Percentiles rank a stretch among this genome's conserved stretches.
phyloP scores from a whole-genome alignment of 1,140 invertebrate species.

The Megathymus violae region DNA sequence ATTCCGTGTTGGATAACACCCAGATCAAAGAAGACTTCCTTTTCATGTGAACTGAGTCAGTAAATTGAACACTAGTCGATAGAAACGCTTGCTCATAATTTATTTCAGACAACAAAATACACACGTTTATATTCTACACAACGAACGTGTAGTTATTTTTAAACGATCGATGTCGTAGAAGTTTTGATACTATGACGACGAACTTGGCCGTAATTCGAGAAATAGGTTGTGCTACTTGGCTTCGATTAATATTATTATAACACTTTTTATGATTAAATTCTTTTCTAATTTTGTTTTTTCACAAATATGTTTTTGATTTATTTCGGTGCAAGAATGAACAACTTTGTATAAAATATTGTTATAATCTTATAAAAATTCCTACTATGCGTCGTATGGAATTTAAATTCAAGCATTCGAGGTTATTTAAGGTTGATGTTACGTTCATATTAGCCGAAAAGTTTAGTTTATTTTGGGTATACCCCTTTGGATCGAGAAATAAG shows the following conservation, averaged over 20 bases:
- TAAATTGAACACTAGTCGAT: slow-evolving; percentile 3
- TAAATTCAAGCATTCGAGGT: neutral
- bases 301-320: neutral
- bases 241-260: too few species aligned
- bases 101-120: neutral
- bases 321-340: neutral
- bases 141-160: too few species aligned
- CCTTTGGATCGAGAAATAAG: slow-evolving; percentile 20
- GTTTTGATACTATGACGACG: too few species aligned
- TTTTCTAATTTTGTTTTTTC: neutral
- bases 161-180: too few species aligned
- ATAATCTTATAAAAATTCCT: too few species aligned
- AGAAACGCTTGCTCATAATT: neutral
- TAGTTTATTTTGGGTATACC: slow-evolving; percentile 11
- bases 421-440: neutral
- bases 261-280: too few species aligned
- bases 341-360: neutral
- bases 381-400: too few species aligned
- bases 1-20: too few species aligned
- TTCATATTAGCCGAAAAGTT: neutral
- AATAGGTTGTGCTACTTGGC: too few species aligned
- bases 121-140: too few species aligned
- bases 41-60: slow-evolving; percentile 18
- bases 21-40: slow-evolving; percentile 4
- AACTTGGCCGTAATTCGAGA: too few species aligned